phyloP scores from a whole-genome alignment of 2,113 vertebrate genomes.

The Redunca redunca region DNA sequence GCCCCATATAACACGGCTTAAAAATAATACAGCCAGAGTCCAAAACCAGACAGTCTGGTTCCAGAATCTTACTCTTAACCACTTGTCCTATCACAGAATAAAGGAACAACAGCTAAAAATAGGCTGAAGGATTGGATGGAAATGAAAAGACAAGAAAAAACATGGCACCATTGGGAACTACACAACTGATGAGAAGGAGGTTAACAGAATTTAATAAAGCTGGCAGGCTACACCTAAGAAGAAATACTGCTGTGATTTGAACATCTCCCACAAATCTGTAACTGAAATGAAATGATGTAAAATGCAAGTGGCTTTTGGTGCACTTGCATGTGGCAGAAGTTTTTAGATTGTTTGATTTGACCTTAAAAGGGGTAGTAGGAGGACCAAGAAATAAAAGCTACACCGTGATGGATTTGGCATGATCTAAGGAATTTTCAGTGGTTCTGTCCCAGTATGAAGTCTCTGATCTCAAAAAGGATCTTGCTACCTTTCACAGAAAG shows the following conservation, averaged over 20 bases:
- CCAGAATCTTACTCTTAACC: neutral
- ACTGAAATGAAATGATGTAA: neutral
- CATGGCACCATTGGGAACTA: neutral
- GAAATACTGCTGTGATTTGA: neutral
- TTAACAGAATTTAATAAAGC: neutral
- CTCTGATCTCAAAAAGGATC: neutral
- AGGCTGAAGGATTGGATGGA: neutral
- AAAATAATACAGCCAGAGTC: neutral
- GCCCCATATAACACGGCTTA: neutral
- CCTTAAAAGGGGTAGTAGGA: neutral
- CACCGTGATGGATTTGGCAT: neutral
- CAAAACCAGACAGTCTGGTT: neutral
- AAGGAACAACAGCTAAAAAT: neutral
- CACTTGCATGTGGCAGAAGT: neutral
- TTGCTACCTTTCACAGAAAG: neutral
- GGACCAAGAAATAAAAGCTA: neutral
- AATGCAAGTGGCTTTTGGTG: neutral
- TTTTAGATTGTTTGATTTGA: neutral
- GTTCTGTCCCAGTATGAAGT: neutral
- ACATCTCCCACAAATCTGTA: neutral
- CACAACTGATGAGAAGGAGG: neutral
- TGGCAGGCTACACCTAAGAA: neutral
- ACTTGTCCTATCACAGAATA: neutral
- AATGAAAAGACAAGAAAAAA: neutral
- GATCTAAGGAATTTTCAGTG: neutral